Conservation (phyloP, 2,888 invertebrate species). For the Nomada ferruginata region DNA sequence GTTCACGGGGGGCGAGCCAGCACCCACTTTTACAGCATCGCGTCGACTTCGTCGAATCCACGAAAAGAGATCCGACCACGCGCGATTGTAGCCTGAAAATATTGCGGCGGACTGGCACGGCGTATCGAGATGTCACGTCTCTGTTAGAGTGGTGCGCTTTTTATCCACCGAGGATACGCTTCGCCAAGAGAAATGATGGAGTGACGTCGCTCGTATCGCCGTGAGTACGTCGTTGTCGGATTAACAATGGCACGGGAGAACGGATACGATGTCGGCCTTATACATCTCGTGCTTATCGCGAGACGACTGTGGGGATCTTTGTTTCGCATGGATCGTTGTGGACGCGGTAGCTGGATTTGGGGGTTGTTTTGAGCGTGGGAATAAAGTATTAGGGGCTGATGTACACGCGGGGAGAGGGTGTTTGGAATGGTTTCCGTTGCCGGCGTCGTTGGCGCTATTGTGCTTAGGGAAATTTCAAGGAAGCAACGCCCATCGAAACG, state of each 20-base stretch:
- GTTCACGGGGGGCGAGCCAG: not conserved
- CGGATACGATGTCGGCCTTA: not conserved
- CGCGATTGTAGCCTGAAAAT: slow-evolving; percentile 40
- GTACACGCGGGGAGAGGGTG: not conserved
- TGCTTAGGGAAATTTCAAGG: slow-evolving; percentile 1
- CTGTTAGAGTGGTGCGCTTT: not conserved
- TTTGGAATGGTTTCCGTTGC: not conserved
- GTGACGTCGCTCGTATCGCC: slow-evolving; percentile 7
- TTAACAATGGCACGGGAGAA: slow-evolving; percentile 4
- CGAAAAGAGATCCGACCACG: slow-evolving; percentile 22
- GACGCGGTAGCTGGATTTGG: not conserved
- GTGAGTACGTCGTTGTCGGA: slow-evolving; percentile 4
- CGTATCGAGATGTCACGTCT: slow-evolving; percentile 25
- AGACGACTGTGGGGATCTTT: not conserved
- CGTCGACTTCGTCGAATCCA: slow-evolving; percentile 12
- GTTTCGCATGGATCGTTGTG: not conserved
- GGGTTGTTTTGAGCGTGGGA: not conserved
- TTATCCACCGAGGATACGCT: slow-evolving; percentile 7
- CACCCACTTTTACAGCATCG: not conserved
- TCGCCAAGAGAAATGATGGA: slow-evolving; percentile 4
- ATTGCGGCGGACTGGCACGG: slow-evolving; percentile 15
- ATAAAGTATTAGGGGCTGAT: not conserved
- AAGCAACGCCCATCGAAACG: slow-evolving; percentile 1
- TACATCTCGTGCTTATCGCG: no score
- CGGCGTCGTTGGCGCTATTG: not conserved